Evolutionary conservation across 2,888 invertebrate genomes (phyloP).

Genomic region (Drosophila imparisetae): DNA sequence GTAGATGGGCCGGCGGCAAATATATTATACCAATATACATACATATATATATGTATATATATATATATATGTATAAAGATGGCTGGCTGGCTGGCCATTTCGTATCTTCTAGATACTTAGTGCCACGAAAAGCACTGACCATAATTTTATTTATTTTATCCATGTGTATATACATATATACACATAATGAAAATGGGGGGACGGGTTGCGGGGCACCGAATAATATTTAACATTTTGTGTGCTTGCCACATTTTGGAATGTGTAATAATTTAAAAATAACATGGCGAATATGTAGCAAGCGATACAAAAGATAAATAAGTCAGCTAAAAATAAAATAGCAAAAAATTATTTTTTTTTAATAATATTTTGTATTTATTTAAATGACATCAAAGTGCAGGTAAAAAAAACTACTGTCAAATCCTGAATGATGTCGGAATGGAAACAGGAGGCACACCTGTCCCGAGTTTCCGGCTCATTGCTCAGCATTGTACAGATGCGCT

Average conservation of each 20-base stretch:
- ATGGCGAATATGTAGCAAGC: conserved; percentile 71
- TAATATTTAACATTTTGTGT: conserved; percentile 68
- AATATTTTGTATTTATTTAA: not conserved
- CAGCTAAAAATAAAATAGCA: conserved; percentile 58
- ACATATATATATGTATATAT: conserved; percentile 3
- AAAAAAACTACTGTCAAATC: not conserved
- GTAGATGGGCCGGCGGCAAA: conserved; percentile 36
- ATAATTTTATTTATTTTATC: conserved; percentile 78
- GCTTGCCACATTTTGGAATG: conserved; percentile 83
- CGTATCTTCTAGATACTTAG: conserved; percentile 73
- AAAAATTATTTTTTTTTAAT: conserved; percentile 5
- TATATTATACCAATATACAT: conserved; percentile 10
- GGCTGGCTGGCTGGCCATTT: conserved; percentile 45
- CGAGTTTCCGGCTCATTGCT: conserved; percentile 52
- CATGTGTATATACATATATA: conserved; percentile 42
- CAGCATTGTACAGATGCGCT: conserved; percentile 65
- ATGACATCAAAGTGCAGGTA: conserved; percentile 5
- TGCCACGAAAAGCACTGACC: conserved; percentile 55
- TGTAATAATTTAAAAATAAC: conserved; percentile 83
- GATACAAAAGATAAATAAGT: conserved; percentile 71
- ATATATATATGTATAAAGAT: conserved; percentile 24
- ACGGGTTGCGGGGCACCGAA: conserved; percentile 37
- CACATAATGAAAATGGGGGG: not conserved
- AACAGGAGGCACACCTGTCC: conserved; percentile 30
- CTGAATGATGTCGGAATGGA: not conserved